Evolutionary conservation across 2,113 vertebrate genomes (phyloP).

Genomic region (Sapayoa aenigma): DNA sequence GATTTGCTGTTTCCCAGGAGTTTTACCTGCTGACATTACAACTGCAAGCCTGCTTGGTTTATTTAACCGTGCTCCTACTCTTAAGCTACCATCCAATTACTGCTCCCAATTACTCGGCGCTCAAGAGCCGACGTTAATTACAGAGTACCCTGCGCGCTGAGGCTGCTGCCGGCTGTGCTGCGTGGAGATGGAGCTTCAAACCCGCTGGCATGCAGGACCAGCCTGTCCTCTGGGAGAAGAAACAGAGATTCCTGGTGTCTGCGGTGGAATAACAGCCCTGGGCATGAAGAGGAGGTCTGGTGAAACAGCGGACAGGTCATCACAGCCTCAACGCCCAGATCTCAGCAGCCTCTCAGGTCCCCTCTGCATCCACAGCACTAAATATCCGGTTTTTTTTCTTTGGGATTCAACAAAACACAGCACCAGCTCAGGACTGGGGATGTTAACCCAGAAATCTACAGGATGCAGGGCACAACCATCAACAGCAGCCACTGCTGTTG

Average conservation of each 20-base stretch:
- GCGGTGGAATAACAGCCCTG: neutral
- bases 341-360: neutral
- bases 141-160: neutral
- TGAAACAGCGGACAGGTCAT: fast-evolving
- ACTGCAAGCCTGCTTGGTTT: neutral
- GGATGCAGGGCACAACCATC: neutral
- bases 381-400: neutral
- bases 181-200: neutral
- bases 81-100: constrained; percentile 46
- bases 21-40: neutral
- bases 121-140: neutral
- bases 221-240: neutral
- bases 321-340: fast-evolving
- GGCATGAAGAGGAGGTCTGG: neutral
- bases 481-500: neutral
- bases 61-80: neutral
- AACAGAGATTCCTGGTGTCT: fast-evolving
- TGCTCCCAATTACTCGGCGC: neutral
- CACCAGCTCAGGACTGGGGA: neutral
- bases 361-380: neutral
- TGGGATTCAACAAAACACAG: neutral
- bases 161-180: neutral
- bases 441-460: fast-evolving
- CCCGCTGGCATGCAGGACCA: neutral
- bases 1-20: neutral